These are phyloP conservation scores for Diadumene lineata DNA, from an alignment of 92 coral and sea anemone genomes.

Conservation along the genomic window DNA sequence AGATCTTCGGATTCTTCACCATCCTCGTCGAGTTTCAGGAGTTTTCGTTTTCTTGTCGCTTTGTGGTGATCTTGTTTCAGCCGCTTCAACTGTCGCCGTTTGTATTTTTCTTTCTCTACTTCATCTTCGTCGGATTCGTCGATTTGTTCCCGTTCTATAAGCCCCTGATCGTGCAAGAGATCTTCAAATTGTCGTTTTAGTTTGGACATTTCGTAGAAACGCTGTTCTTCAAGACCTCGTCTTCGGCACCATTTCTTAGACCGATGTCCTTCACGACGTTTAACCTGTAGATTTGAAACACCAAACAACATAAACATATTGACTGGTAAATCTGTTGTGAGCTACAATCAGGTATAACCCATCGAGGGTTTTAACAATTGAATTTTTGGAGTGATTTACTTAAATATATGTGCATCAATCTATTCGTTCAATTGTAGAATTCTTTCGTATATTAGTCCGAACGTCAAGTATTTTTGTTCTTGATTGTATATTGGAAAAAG, in stretches of 20 bases:
- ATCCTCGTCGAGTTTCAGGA: conserved; percentile 86
- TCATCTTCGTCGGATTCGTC: conserved; percentile 69
- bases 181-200: conserved; percentile 92
- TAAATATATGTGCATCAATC: too few species aligned
- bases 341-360: too few species aligned
- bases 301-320: too few species aligned
- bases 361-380: too few species aligned
- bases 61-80: conserved; percentile 82
- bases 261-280: conserved; percentile 75
- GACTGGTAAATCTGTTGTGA: too few species aligned
- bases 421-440: too few species aligned
- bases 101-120: conserved; percentile 70
- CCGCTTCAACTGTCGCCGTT: conserved; percentile 74
- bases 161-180: conserved; percentile 74
- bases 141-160: conserved; percentile 60
- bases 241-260: conserved; percentile 94
- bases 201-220: conserved; percentile 94
- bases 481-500: too few species aligned
- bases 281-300: conserved; percentile 39
- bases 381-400: too few species aligned
- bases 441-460: too few species aligned
- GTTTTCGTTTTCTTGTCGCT: conserved; percentile 74
- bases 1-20: conserved; percentile 65
- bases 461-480: too few species aligned
- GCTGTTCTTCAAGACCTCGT: conserved; percentile 92